Evolutionary conservation across 2,113 vertebrate species (phyloP).

Genomic region (Lipophrys pholis): DNA sequence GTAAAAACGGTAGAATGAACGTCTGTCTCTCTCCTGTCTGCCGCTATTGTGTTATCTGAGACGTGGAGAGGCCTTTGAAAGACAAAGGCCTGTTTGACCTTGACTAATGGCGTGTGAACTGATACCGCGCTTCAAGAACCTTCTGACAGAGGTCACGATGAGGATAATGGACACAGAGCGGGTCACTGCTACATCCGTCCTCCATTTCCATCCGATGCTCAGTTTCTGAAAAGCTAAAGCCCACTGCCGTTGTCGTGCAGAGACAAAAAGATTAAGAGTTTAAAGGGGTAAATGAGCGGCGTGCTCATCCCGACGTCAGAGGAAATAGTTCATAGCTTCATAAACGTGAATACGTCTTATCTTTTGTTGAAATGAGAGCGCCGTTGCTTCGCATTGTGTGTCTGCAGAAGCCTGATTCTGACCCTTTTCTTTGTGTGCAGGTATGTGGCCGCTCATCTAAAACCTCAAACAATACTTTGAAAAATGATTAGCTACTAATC

Average conservation of each 20-base stretch:
- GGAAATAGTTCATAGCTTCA: no score
- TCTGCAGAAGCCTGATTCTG: no score
- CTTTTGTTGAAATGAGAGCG: no score
- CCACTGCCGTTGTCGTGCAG: not conserved
- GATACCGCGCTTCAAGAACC: not conserved
- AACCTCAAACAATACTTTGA: no score
- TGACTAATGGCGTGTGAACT: constrained; percentile 31
- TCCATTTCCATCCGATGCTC: not conserved
- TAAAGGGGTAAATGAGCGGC: no score
- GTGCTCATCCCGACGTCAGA: no score
- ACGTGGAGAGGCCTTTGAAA: not conserved
- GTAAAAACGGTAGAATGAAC: not conserved
- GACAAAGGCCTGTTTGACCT: constrained; percentile 41
- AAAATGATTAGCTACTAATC: no score
- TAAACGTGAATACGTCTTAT: no score
- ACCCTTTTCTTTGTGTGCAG: no score
- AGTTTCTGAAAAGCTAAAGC: not conserved
- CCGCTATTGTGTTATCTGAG: constrained; percentile 5
- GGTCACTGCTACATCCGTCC: not conserved
- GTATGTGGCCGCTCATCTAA: no score
- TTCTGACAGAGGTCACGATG: constrained; percentile 6
- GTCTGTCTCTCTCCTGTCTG: not conserved
- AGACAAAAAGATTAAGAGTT: no score
- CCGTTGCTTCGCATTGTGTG: no score
- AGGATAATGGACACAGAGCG: not conserved